Base-by-base conservation (phyloP, 2,888 invertebrate species). In the Drosophila greeni region DNA sequence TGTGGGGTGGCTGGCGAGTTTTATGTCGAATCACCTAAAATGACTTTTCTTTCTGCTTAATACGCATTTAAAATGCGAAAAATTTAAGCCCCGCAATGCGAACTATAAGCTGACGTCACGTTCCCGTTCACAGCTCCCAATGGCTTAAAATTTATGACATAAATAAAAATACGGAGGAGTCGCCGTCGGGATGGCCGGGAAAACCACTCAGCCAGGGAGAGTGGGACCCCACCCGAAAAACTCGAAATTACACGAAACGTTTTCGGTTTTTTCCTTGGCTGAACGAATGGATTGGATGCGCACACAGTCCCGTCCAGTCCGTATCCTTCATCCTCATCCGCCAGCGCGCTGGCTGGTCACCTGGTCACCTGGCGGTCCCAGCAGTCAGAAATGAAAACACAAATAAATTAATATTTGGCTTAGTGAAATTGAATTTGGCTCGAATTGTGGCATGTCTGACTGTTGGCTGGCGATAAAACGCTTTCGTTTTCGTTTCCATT, bases 81-180 rank as follows among this genome's bases (percentile, higher is more conserved):
- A 66, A 70, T 70, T 70, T 64, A 67, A 67, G 69, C 61, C 69
- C 69, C 61, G 48, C 61, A 69, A 20, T 68, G 62, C 54, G 61
- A 69, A 68, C 68, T 60, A 69, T 62, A 76, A 68, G 76, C 74
- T 82, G 67, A 74, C 72, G 66, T 66, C 68, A 72, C 74, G 72
- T 74, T 65, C 76, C 67, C 77, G 66, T 73, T 75, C 78, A 67
- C 74, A 83, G 79, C 74, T 83, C 79, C 84, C 79, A 78, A 79
- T 78, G 84, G 84, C 84, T 80, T 80, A 83, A 83, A 80, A 83
- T 80, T 83, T 83, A 80, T 80, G 79, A 75, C 79, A 81, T 74
- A 79, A 83, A 79, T 79, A 79, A 83, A 79, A 83, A 74, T 74
- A 80, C 78, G 53, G 49, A 60, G 40, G 40, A 40, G 49, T 52